Evolutionary conservation across 1,140 invertebrate species (phyloP), one percentile per base, ranked within the genome.

Genomic region (Aradophagus sp.): DNA sequence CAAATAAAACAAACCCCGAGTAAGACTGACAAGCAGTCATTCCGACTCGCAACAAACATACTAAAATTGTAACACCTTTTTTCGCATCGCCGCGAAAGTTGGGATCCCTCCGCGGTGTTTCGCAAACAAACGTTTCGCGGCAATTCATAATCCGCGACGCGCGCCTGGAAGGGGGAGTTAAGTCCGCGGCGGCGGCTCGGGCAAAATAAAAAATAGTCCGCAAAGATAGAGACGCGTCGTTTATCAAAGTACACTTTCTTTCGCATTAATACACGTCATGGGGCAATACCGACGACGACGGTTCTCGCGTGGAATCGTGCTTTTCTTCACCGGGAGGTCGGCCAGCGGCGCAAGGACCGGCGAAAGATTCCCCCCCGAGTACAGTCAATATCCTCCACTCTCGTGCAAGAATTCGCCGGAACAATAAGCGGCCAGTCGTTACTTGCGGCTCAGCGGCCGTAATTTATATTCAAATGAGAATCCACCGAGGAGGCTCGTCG

Each of bases 391-490:
- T 75, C 65, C 72, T 79, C 11, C 27, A 2, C 70, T 65, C 55
- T 68, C 74, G 69, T 72, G 67, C 62, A 74, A 77, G 67, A 72
- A 78, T 77, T 75, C 75, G 71, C 67, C 73, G 78, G 76, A 78
- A 80, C 76, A 80, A 78, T 78, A 77, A 80, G 66, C 70, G 75
- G 73, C 50, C 73, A 69, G 72, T 74, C 76, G 73, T 77, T 76
- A 74, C 73, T 74, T 73, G 65, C 69, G 50, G 56, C 61, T 67
- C 52, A 65, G 63, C 72, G 69, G 55, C 62, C 75, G 75, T 80
- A 80, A 80, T 80, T 80, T 78, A 80, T 78, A 80, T 80, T 80
- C 75, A 80, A 80, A 80, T 80, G 75, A 78, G 78, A 65, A 74
- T 77, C 69, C 73, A 74, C 68, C 66, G 74, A 62, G 58, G 55